phyloP scores from a whole-genome alignment of 2,888 invertebrate species.

The Drosophila lutescens region DNA sequence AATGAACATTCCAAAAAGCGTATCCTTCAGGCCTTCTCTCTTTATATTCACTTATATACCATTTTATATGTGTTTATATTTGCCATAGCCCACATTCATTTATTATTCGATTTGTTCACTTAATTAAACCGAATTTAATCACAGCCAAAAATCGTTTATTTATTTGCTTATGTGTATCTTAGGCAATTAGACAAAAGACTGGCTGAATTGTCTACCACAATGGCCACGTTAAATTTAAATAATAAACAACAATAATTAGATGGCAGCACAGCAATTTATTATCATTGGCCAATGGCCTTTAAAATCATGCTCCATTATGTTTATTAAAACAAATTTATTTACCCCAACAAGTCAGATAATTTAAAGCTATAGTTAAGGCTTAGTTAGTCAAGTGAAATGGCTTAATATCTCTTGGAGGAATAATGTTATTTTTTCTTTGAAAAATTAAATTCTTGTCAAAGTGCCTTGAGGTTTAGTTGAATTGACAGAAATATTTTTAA shows the following conservation, averaged over 20 bases:
- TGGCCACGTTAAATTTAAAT: slow-evolving; percentile 9
- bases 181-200: slow-evolving; percentile 18
- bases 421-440: background rate
- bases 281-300: background rate
- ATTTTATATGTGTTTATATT: slow-evolving; percentile 4
- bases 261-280: background rate
- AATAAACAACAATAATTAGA: slow-evolving; percentile 14
- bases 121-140: slow-evolving; percentile 38
- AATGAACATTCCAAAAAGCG: slow-evolving; percentile 31
- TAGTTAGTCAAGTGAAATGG: background rate
- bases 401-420: background rate
- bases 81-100: background rate
- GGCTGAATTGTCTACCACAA: slow-evolving; percentile 7
- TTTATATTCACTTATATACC: background rate
- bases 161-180: slow-evolving; percentile 28
- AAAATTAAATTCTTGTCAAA: background rate
- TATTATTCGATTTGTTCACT: slow-evolving; percentile 35
- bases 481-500: background rate
- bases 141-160: slow-evolving; percentile 24
- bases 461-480: background rate
- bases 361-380: background rate
- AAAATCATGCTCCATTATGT: background rate
- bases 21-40: background rate
- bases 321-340: background rate
- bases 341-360: background rate